Evolutionary conservation across 2,797 vertebrate genomes (phyloP), one percentile per base, ranked within the genome.

Genomic region (Aphelocoma californica): DNA sequence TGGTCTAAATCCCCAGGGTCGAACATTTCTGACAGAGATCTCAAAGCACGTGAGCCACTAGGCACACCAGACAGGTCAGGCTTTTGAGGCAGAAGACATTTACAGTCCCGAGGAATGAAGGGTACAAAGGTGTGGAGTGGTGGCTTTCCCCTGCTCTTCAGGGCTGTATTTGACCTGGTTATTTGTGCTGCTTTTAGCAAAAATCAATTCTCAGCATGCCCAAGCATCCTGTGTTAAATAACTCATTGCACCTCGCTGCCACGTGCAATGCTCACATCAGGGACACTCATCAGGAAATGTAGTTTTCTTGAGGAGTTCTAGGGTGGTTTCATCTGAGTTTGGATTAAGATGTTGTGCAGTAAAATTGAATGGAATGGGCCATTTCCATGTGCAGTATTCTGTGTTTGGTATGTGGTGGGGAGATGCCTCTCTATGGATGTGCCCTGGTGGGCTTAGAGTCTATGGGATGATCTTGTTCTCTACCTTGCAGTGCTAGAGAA

Each of bases 1-100:
- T 93, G 78, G 62, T 92, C 86, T 90, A 66, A 94, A 94, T 81
- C 77, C 66, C 32, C 10, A 44, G 45, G 58, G 81, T 92, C 66
- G 92, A 81, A 87, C 36, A 18, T 31, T 92, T 95, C 69, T 93
- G 93, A 71, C 61, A 91, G 81, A 89, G 85, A 93, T 92, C 84
- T 95, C 86, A 86, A 92, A 90, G 91, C 81, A 44, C 66, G 29
- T 0, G 0, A 81, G 32, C 42, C 1, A 0, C 32, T 17, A 60
- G 54, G 31, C 9, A 7, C 24, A 20, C 25, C 3, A 7, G 29
- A 40, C 26, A 61, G 77, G 58, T 72, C 80, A 92, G 70, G 32
- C 32, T 90, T 89, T 82, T 73, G 62, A 61, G 25, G 48, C 38
- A 86, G 42, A 40, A 90, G 81, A 73, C 48, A 29, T 81, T 88